A percentile compares a stretch with the other conserved stretches of the same genome.
phyloP scores from a whole-genome alignment of 2,888 invertebrate species.

The Polyommatus icarus region DNA sequence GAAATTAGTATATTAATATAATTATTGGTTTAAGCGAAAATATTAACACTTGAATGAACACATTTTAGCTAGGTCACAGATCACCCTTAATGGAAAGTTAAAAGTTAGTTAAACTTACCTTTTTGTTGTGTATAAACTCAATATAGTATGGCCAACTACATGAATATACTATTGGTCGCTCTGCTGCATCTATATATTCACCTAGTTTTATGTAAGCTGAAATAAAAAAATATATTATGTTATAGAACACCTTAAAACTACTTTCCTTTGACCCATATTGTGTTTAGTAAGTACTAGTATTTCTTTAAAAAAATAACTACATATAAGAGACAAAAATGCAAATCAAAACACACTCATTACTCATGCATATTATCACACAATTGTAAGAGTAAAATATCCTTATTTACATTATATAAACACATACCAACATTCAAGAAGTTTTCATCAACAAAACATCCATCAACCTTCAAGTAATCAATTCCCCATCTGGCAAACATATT shows the following conservation, averaged over 20 bases:
- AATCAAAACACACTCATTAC: too few species aligned
- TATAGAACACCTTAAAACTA: background rate
- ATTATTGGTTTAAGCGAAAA: background rate
- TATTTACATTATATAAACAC: conserved; percentile 27
- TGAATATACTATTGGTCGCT: conserved; percentile 87
- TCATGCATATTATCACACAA: background rate
- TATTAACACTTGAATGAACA: background rate
- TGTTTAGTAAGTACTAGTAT: too few species aligned
- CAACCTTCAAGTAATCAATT: conserved; percentile 90
- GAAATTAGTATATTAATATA: conserved; percentile 41
- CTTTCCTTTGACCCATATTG: too few species aligned
- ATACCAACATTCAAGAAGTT: conserved; percentile 60
- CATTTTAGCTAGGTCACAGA: too few species aligned
- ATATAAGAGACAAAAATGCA: too few species aligned
- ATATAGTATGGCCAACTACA: conserved; percentile 93
- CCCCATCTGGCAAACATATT: conserved; percentile 88
- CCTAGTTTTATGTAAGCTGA: conserved; percentile 87
- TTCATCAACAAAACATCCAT: conserved; percentile 87
- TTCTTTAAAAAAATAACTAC: too few species aligned
- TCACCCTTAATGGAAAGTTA: background rate
- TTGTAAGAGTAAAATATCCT: background rate
- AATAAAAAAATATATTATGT: background rate
- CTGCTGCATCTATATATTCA: conserved; percentile 83
- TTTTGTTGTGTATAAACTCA: conserved; percentile 73
- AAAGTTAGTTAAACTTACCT: conserved; percentile 53